Base-by-base conservation (phyloP, 64 coral and sea anemone genomes). In the Stichodactyla helianthus region DNA sequence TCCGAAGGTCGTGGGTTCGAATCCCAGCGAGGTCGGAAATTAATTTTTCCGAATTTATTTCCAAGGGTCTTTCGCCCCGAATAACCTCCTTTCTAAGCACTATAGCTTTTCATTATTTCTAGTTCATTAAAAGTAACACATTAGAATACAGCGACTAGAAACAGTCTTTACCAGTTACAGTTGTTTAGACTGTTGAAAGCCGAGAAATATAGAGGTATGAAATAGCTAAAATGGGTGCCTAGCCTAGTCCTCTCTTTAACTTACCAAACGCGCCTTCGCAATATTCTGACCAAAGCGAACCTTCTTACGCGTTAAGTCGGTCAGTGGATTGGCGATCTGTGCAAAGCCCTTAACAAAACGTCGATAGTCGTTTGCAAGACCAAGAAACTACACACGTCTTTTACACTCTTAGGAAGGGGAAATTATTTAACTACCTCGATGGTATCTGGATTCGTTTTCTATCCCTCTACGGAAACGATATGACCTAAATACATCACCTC, bases 331-430 rank as follows among this genome's bases (percentile, higher is more conserved):
- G 44, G 85, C 85, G 1, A 76, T 87, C 22, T 87, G 44, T 0
- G 85, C 62, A 82, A 92, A 83, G 3, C 77, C 62, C 8, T 61
- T 14, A 28, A 92, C 82, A 51, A 92, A 92, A 55, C 85, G 57
- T 52, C 86, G 22, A 78, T 92, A 92, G 59, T 88, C 88, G 50
- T 63, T 82, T 58, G 80, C 85, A 20, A 92, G 55, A 22, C 85
- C 91, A 87, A 55, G 64, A 88, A 92, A 53, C 84, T 92, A 53
- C 81, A 79, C 6, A 84, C 54, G 6, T 92, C 91, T 88, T 92
- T 88, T 15, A 92, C 79, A 77, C 84, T 84, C 4, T 13, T 76
- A 6, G 85, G 85, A 19, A 22, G 16, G 6, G 85, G 64, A 55
- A 87, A 87, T 0, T 87, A 51, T 54, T 76, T 14, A 5, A 87